phyloP scores from a whole-genome alignment of 2,888 invertebrate species.

The Tridacna gigas region DNA sequence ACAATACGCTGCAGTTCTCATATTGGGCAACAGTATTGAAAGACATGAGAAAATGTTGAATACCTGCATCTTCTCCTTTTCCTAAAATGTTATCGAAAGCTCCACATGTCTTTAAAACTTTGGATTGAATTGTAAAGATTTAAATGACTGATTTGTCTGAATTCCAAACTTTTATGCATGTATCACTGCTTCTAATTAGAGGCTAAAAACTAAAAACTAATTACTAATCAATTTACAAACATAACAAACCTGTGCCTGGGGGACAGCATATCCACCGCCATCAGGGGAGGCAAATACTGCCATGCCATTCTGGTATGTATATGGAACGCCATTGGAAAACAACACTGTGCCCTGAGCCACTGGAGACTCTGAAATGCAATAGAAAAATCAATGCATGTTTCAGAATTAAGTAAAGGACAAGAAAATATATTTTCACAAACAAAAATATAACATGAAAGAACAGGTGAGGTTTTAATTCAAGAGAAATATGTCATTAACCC shows the following conservation, averaged over 20 bases:
- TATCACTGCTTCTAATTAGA: too few species aligned
- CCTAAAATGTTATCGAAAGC: background rate
- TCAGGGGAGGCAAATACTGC: slow-evolving; percentile 85
- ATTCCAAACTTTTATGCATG: too few species aligned
- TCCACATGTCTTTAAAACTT: too few species aligned
- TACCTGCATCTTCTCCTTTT: background rate
- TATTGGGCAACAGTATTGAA: background rate
- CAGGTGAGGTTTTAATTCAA: too few species aligned
- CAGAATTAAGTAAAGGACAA: background rate
- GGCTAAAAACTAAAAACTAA: too few species aligned
- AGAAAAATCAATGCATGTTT: background rate
- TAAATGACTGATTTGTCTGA: too few species aligned
- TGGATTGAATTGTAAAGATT: too few species aligned
- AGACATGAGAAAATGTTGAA: background rate
- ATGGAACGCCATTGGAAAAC: slow-evolving; percentile 86
- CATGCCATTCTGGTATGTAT: slow-evolving; percentile 86
- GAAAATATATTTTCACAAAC: background rate
- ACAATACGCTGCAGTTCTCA: too few species aligned
- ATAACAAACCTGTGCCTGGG: slow-evolving; percentile 76
- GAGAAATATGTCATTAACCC: slow-evolving; percentile 15
- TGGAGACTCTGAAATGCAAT: slow-evolving; percentile 61
- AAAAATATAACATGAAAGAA: too few species aligned
- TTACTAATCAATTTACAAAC: too few species aligned
- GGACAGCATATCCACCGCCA: slow-evolving; percentile 74
- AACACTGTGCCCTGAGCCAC: slow-evolving; percentile 86